A percentile compares a stretch with the other conserved stretches of the same genome.
Evolutionary conservation across 2,888 invertebrate genomes (phyloP).

Genomic region (Himalopsyche anomala): DNA sequence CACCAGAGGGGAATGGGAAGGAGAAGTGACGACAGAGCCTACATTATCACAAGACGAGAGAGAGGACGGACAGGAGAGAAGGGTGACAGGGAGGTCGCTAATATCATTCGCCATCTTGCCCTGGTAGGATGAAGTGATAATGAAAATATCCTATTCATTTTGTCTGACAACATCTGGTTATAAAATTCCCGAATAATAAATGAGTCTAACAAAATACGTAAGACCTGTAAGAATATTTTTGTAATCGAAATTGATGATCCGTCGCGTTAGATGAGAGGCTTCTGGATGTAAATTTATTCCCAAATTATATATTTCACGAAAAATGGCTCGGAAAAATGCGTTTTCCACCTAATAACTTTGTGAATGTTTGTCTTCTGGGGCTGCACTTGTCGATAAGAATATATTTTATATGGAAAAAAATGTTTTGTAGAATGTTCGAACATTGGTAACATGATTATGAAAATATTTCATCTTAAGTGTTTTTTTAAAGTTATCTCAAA

Average conservation of each 20-base stretch:
- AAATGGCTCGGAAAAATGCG: conserved; percentile 18
- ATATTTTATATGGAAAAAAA: too few species aligned
- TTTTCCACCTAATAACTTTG: background rate
- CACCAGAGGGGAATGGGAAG: background rate
- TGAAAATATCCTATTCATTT: conserved; percentile 43
- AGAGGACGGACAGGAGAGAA: background rate
- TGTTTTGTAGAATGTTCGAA: too few species aligned
- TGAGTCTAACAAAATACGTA: conserved; percentile 17
- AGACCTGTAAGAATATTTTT: conserved; percentile 35
- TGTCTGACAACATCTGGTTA: conserved; percentile 42
- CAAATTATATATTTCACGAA: conserved; percentile 9
- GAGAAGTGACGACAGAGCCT: conserved; percentile 23
- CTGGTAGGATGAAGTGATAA: conserved; percentile 42
- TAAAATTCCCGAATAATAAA: conserved; percentile 41
- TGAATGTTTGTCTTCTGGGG: background rate
- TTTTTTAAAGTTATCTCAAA: too few species aligned
- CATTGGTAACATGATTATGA: too few species aligned
- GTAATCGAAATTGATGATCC: conserved; percentile 42
- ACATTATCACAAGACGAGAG: conserved; percentile 23
- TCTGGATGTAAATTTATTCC: conserved; percentile 31
- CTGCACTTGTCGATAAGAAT: background rate
- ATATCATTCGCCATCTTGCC: conserved; percentile 40
- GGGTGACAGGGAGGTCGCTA: background rate
- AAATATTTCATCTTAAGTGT: too few species aligned
- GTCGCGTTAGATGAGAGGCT: conserved; percentile 11